Evolutionary conservation across 2,888 invertebrate genomes (phyloP), one percentile per base, ranked within the genome.

Genomic region (Xylocampa areola): DNA sequence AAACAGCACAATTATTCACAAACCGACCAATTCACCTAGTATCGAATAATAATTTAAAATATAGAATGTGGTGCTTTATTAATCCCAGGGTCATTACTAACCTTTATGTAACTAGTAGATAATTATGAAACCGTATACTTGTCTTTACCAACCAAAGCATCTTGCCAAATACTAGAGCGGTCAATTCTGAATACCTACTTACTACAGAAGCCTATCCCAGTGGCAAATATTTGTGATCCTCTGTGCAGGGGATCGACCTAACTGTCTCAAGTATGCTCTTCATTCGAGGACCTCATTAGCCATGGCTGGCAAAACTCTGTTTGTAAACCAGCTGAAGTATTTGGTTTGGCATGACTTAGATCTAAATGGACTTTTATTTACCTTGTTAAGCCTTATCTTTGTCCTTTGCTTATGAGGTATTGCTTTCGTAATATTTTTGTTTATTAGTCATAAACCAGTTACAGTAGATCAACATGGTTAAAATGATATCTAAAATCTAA

Each of bases 191-290:
- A 33, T 25, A 44, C 29, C 14, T n/a, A n/a, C 33, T 27, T 68
- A 45, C 45, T 39, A 48, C 69, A 64, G 63, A 61, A 60, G 61
- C 41, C 47, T 65, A 30, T 60, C 49, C 48, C 29, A 39, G 35
- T 23, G 61, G 27, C 65, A 59, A 81, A 80, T 81, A 79, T 82
- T 81, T 72, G 70, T 61, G 30, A 14, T 58, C 55, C 63, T 72
- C 50, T 63, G 63, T 63, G 70, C 60, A 58, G 33, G 45, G 49
- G 59, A 62, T 70, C 71, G 72, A 59, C 64, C 70, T 76, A 74
- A 74, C 80, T 70, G 68, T 74, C 69, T 76, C 67, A 69, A 80
- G 70, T 23, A 54, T 1, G 35, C 65, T 36, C 64, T 39, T 30
- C 13, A 25, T 51, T 49, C 10, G 8, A 65, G 65, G 49, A 62